Base-by-base conservation (phyloP, 2,113 vertebrate genomes). In the Morone saxatilis region DNA sequence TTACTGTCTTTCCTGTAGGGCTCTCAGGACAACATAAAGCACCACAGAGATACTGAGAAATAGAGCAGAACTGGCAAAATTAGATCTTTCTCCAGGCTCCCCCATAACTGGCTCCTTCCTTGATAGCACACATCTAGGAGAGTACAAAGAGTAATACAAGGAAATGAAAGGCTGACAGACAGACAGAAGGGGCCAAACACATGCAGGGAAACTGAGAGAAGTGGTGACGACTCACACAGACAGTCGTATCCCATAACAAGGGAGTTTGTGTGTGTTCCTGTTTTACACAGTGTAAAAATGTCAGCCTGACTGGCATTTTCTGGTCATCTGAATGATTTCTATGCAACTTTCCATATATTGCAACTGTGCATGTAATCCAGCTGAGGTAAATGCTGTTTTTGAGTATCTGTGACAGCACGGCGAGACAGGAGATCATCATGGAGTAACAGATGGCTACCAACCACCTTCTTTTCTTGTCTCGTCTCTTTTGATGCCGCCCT, bases 31-130 rank as follows among this genome's bases (percentile, higher is more conserved):
- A 82, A 65, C 84, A 76, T 54, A 69, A 78, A 86, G 81, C 67
- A 76, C 88, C 85, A 59, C 81, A 68, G 89, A 90, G 86, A 85
- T 80, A 63, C 41, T 71, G 88, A 80, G 86, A 92, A 93, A 85
- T 86, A 90, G 89, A 92, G 90, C 92, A 93, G 85, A 94, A 93
- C 89, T 47, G 17, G 86, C 81, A 54, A 83, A 89, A 86, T 91
- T 85, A 84, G 86, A 85, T 76, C 74, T 84, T 85, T 91, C 78
- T 88, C n/a, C 82, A 76, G 84, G 80, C 84, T 83, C 45, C n/a
- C 43, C 73, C 56, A 63, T 76, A 61, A 66, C 78, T 69, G 47
- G 17, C 48, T 86, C 74, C 65, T 78, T 87, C 67, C 36, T 83
- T 82, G 75, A 86, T 65, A 80, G 74, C 70, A 81, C 76, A 71